These are phyloP conservation scores for Halocaridina rubra DNA, from an alignment of 2,888 invertebrate genomes.

Conservation along the genomic window DNA sequence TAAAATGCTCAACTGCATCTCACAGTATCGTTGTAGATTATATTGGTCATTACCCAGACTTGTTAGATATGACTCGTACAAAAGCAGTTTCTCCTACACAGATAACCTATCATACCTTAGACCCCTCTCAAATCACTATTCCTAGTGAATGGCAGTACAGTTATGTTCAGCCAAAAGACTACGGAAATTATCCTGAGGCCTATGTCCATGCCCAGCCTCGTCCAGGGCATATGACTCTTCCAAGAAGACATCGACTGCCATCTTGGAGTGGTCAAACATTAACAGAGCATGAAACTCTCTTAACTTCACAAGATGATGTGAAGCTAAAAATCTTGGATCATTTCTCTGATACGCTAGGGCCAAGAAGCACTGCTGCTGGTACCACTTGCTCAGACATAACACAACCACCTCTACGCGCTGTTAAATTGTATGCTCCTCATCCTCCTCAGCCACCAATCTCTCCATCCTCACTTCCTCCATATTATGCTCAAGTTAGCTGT, in stretches of 20 bases:
- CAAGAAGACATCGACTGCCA: conserved; percentile 65
- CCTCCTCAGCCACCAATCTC: conserved; percentile 48
- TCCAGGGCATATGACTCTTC: conserved; percentile 65
- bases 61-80: conserved; percentile 50
- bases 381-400: conserved; percentile 84
- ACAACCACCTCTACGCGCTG: conserved; percentile 69
- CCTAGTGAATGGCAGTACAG: conserved; percentile 52
- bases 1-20: conserved; percentile 15
- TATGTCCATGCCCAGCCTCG: conserved; percentile 44
- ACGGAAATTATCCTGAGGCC: conserved; percentile 11
- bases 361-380: conserved; percentile 87
- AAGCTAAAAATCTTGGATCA: conserved; percentile 70
- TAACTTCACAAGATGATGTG: conserved; percentile 69
- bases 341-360: conserved; percentile 91
- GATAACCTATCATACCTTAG: conserved; percentile 55
- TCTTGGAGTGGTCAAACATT: conserved; percentile 66
- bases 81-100: conserved; percentile 56
- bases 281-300: conserved; percentile 63
- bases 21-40: conserved; percentile 4
- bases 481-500: conserved; percentile 49
- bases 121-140: conserved; percentile 11
- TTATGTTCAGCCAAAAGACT: conserved; percentile 42
- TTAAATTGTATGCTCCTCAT: conserved; percentile 32
- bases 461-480: conserved; percentile 50
- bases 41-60: conserved; percentile 44